Evolutionary conservation across 2,113 vertebrate genomes (phyloP).

Genomic region (Corydoras maculifer): DNA sequence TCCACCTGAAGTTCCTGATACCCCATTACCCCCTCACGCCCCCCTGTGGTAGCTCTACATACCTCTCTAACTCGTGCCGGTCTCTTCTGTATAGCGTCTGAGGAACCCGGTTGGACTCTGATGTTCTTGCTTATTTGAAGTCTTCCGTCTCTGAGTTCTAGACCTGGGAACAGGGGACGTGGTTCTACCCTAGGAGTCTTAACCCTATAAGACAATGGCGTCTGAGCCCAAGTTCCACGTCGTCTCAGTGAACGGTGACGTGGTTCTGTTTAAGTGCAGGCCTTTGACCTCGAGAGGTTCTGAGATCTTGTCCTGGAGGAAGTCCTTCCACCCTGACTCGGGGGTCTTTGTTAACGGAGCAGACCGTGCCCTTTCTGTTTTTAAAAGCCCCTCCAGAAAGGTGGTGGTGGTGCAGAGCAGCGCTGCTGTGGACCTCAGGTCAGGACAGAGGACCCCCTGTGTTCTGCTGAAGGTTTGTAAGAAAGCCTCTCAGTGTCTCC

Average conservation of each 20-base stretch:
- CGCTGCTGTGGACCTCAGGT: constrained; percentile 62
- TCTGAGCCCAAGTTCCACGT: not conserved
- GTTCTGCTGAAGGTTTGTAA: constrained; percentile 63
- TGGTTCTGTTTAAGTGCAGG: constrained; percentile 69
- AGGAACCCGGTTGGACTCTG: too few relatives aligned
- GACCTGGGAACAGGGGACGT: too few relatives aligned
- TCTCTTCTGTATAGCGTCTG: too few relatives aligned
- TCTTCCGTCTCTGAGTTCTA: too few relatives aligned
- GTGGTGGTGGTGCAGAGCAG: constrained; percentile 65
- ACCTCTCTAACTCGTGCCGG: too few relatives aligned
- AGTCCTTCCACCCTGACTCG: constrained; percentile 60
- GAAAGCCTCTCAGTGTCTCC: constrained; percentile 46
- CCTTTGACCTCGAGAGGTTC: constrained; percentile 25
- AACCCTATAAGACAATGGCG: constrained; percentile 1
- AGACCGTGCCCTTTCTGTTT: constrained; percentile 52
- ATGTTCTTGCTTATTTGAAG: too few relatives aligned
- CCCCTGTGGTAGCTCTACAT: too few relatives aligned
- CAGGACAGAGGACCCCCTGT: constrained; percentile 65
- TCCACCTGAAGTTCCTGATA: too few relatives aligned
- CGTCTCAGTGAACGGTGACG: constrained; percentile 70
- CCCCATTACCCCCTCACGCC: too few relatives aligned
- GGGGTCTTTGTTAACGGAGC: constrained; percentile 65
- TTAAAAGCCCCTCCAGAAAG: constrained; percentile 40
- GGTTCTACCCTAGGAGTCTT: too few relatives aligned
- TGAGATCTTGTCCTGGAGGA: constrained; percentile 60